Conservation (phyloP, 2,888 invertebrate genomes). For the Thereva nobilitata region DNA sequence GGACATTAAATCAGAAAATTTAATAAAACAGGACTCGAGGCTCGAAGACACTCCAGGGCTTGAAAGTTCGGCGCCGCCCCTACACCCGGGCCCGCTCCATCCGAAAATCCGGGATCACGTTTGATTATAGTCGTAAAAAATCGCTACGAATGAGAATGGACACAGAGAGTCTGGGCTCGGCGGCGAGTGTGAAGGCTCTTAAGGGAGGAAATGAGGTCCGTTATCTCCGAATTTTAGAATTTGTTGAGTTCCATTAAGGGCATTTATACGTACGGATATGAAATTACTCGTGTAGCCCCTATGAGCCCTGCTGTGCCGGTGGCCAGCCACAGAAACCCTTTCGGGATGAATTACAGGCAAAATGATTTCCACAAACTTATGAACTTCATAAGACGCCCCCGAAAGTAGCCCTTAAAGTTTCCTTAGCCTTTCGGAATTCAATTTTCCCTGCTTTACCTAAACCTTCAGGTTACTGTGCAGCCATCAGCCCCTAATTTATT, state of each 20-base stretch:
- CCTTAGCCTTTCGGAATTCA: conserved; percentile 17
- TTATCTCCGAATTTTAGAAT: too few species aligned
- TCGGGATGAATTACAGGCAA: background rate
- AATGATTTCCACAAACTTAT: conserved; percentile 3
- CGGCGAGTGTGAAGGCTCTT: too few species aligned
- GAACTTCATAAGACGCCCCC: conserved; percentile 1
- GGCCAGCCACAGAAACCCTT: background rate
- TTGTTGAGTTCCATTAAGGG: too few species aligned
- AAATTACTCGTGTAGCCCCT: background rate
- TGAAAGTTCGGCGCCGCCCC: too few species aligned
- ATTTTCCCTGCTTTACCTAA: conserved; percentile 32
- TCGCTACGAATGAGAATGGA: too few species aligned
- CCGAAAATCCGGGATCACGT: too few species aligned
- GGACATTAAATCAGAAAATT: conserved; percentile 12
- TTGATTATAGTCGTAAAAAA: too few species aligned
- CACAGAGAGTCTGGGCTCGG: too few species aligned
- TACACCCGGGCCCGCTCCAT: too few species aligned
- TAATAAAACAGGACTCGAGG: background rate
- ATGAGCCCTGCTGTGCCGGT: background rate
- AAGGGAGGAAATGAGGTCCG: too few species aligned
- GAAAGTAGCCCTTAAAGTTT: background rate
- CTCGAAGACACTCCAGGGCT: too few species aligned
- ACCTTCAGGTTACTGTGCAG: conserved; percentile 1
- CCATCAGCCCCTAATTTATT: conserved; percentile 34
- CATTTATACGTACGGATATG: background rate